Conservation (phyloP, 2,888 invertebrate species). For the Acronicta leporina region DNA sequence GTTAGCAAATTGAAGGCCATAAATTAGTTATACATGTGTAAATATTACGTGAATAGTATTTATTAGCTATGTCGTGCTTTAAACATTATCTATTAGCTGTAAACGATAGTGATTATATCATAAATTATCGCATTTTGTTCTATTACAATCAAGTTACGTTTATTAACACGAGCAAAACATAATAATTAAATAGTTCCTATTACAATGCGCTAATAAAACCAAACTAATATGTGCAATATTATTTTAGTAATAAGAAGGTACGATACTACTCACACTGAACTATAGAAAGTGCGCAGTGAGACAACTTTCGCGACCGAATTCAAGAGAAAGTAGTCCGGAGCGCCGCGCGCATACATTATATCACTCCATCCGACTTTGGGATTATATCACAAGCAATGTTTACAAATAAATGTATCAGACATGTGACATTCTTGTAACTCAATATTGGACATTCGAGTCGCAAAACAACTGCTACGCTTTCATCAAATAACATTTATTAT, state of each 20-base stretch:
- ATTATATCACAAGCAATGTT: slow-evolving; percentile 80
- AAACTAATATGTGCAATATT: slow-evolving; percentile 33
- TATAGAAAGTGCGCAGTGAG: slow-evolving; percentile 85
- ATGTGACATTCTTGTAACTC: slow-evolving; percentile 41
- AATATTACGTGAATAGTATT: slow-evolving; percentile 30
- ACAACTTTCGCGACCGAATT: slow-evolving; percentile 89
- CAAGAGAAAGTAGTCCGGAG: slow-evolving; percentile 87
- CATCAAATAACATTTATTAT: slow-evolving; percentile 57
- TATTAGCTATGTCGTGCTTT: slow-evolving; percentile 21
- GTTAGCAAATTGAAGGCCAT: slow-evolving; percentile 41
- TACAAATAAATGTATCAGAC: slow-evolving; percentile 58
- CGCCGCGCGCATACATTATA: slow-evolving; percentile 85
- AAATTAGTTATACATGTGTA: slow-evolving; percentile 41
- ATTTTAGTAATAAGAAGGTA: slow-evolving; percentile 57
- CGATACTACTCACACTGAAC: slow-evolving; percentile 78
- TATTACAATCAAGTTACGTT: slow-evolving; percentile 13
- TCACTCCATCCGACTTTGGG: slow-evolving; percentile 81
- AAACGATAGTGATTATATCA: slow-evolving; percentile 43
- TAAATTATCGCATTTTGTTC: slow-evolving; percentile 38
- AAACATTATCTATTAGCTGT: slow-evolving; percentile 33
- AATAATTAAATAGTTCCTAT: not conserved
- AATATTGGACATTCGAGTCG: slow-evolving; percentile 27
- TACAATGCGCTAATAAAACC: slow-evolving; percentile 11
- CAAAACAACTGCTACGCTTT: slow-evolving; percentile 59
- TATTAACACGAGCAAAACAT: slow-evolving; percentile 1